phyloP scores from a whole-genome alignment of 2,797 vertebrate genomes.

The Oreochromis mossambicus region DNA sequence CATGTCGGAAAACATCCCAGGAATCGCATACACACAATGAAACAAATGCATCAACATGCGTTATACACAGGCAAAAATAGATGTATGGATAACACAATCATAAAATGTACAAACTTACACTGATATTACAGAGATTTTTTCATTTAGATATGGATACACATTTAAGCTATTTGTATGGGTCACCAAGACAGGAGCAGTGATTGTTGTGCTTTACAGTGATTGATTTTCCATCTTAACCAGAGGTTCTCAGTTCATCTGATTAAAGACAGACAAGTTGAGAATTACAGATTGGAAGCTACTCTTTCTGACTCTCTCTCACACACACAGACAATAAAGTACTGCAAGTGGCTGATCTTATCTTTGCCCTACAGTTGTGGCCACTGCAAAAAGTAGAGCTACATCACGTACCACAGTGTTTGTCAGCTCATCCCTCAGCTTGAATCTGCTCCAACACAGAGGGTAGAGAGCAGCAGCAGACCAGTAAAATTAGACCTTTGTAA shows the following conservation, averaged over 20 bases:
- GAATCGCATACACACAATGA: not conserved
- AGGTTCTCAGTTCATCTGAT: slow-evolving; percentile 59
- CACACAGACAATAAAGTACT: not conserved
- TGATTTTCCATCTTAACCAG: slow-evolving; percentile 50
- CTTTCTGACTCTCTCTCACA: not conserved
- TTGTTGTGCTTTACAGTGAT: slow-evolving; percentile 26
- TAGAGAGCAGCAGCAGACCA: slow-evolving; percentile 27
- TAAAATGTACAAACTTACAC: not conserved
- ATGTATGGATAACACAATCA: not conserved
- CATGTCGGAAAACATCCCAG: not conserved
- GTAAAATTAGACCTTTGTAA: slow-evolving; percentile 44
- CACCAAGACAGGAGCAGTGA: not conserved
- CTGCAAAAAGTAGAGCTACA: slow-evolving; percentile 11
- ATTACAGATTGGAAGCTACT: slow-evolving; percentile 46
- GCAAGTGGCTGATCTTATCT: slow-evolving; percentile 45
- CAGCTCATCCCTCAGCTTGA: slow-evolving; percentile 47
- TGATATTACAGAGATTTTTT: not conserved
- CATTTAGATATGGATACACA: not conserved
- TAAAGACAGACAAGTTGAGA: slow-evolving; percentile 56
- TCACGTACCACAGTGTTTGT: slow-evolving; percentile 22
- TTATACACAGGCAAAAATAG: not conserved
- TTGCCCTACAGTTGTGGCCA: not conserved
- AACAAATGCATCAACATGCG: not conserved
- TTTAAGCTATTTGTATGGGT: not conserved
- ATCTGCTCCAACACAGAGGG: not conserved